phyloP scores from a whole-genome alignment of 37 sponge, comb jelly and placozoan genomes.

The Geodia barretti region DNA sequence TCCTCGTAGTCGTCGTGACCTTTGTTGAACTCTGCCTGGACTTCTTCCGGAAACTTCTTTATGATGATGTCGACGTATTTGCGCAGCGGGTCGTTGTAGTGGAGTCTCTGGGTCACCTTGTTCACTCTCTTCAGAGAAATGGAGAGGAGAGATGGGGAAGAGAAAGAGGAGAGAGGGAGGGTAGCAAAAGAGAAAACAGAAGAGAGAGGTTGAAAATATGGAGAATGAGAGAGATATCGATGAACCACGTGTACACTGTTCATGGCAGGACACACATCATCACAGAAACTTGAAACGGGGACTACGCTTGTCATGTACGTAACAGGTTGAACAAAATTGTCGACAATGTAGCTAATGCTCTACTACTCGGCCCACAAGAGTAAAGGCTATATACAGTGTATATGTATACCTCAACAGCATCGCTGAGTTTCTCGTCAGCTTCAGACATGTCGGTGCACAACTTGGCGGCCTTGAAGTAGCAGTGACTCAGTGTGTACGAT shows the following conservation, averaged over 20 bases:
- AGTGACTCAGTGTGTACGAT: constrained; percentile 60
- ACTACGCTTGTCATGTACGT: background rate
- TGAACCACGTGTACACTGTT: background rate
- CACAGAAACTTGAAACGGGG: background rate
- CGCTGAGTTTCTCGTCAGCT: constrained; percentile 70
- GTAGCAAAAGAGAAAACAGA: constrained; percentile 1
- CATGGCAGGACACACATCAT: background rate
- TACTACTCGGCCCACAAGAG: background rate
- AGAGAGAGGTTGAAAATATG: background rate
- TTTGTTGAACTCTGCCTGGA: constrained; percentile 52
- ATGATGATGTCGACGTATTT: constrained; percentile 77
- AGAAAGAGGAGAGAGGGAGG: too few species aligned
- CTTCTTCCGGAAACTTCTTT: constrained; percentile 79
- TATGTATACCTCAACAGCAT: constrained; percentile 67
- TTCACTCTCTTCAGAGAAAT: constrained; percentile 59
- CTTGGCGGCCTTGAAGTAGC: constrained; percentile 91
- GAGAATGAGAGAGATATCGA: too few species aligned
- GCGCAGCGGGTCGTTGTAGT: constrained; percentile 72
- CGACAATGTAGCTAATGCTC: background rate
- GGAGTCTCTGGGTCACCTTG: constrained; percentile 39
- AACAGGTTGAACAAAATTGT: background rate
- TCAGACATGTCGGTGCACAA: constrained; percentile 86
- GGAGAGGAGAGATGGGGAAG: background rate
- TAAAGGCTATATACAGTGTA: too few species aligned
- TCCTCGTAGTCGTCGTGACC: constrained; percentile 89